Evolutionary conservation across 92 coral and sea anemone species (phyloP).

Genomic region (Porites evermanni): DNA sequence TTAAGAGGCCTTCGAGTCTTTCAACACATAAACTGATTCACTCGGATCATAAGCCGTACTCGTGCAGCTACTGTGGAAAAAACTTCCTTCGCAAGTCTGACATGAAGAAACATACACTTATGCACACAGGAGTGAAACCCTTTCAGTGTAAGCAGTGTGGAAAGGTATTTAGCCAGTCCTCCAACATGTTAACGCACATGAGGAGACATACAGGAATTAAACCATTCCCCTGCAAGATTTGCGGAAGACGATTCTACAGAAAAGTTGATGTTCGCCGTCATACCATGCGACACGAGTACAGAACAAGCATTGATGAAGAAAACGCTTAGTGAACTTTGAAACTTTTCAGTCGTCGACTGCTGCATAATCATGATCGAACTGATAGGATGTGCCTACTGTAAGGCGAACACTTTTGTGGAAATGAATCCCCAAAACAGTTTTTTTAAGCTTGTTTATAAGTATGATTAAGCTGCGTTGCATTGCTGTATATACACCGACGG

Average conservation of each 20-base stretch:
- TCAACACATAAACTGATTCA: constrained; percentile 89
- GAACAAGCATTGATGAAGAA: constrained; percentile 51
- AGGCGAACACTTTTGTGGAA: background rate
- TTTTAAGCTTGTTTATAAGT: background rate
- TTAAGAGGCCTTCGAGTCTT: constrained; percentile 89
- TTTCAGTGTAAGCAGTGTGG: constrained; percentile 93
- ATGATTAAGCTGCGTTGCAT: background rate
- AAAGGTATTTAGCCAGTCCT: constrained; percentile 89
- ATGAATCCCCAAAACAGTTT: background rate
- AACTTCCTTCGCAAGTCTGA: constrained; percentile 91
- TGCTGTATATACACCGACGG: background rate
- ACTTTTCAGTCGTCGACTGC: background rate
- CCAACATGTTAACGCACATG: constrained; percentile 92
- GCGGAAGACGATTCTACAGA: constrained; percentile 86
- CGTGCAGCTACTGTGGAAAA: constrained; percentile 84
- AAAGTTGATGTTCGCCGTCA: constrained; percentile 91
- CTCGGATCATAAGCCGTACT: constrained; percentile 89
- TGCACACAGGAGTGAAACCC: constrained; percentile 94
- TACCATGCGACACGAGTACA: constrained; percentile 82
- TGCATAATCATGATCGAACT: background rate
- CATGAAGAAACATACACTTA: constrained; percentile 90
- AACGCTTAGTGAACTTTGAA: background rate
- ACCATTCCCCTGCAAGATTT: constrained; percentile 87
- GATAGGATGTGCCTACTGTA: background rate
- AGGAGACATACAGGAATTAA: constrained; percentile 87